phyloP scores from a whole-genome alignment of 2,888 invertebrate genomes.

The Chelonus formosanus region DNA sequence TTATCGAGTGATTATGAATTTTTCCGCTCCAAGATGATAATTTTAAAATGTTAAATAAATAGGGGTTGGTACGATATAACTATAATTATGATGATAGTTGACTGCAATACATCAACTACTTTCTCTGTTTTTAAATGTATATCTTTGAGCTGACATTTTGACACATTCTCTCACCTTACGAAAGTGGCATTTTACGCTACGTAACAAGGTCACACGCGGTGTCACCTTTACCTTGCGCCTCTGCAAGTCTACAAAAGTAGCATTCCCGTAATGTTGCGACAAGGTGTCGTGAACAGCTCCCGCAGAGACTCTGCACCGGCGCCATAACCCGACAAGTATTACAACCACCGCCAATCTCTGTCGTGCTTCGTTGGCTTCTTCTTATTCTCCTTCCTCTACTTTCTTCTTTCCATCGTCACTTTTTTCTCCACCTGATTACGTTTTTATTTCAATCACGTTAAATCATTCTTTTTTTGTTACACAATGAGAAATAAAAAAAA shows the following conservation, averaged over 20 bases:
- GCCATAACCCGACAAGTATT: conserved; percentile 13
- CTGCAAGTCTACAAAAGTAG: conserved; percentile 29
- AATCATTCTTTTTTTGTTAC: background rate
- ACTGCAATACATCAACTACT: too few relatives aligned
- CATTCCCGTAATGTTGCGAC: conserved; percentile 45
- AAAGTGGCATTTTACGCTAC: conserved; percentile 43
- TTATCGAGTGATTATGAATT: too few relatives aligned
- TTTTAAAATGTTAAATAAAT: too few relatives aligned
- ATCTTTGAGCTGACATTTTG: background rate
- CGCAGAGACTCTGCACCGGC: conserved; percentile 21
- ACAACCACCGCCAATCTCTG: conserved; percentile 21
- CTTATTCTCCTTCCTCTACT: conserved; percentile 16
- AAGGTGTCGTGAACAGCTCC: conserved; percentile 37
- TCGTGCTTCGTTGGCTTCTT: background rate
- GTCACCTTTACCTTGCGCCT: conserved; percentile 32
- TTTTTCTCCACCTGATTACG: background rate
- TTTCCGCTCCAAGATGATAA: too few relatives aligned
- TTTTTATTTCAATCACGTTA: too few relatives aligned
- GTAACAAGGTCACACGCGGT: conserved; percentile 48
- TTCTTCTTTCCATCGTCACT: conserved; percentile 10
- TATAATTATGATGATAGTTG: too few relatives aligned
- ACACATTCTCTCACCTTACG: conserved; percentile 37
- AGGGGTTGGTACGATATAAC: too few relatives aligned
- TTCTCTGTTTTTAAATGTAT: too few relatives aligned
- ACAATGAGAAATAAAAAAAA: too few relatives aligned